phyloP scores from a whole-genome alignment of 2,888 invertebrate genomes.

The Cylloceria caligata region DNA sequence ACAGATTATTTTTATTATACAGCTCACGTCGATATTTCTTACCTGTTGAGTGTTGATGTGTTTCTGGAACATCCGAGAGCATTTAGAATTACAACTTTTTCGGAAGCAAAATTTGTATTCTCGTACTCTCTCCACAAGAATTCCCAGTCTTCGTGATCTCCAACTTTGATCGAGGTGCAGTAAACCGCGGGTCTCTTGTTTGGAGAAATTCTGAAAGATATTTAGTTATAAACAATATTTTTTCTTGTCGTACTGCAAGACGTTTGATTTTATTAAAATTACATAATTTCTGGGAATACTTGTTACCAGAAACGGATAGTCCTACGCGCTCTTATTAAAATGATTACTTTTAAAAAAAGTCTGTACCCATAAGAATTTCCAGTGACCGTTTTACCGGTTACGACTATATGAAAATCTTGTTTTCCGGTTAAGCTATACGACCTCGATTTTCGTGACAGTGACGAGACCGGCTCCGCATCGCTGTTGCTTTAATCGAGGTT shows the following conservation, averaged over 20 bases:
- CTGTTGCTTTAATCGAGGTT: too few relatives aligned
- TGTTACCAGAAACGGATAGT: too few relatives aligned
- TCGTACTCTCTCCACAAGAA: slow-evolving; percentile 88
- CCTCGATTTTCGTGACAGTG: too few relatives aligned
- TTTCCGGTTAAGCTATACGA: too few relatives aligned
- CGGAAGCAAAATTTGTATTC: slow-evolving; percentile 86
- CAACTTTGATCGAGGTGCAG: slow-evolving; percentile 90
- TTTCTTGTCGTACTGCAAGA: background rate
- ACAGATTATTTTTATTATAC: background rate
- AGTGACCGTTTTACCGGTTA: too few relatives aligned
- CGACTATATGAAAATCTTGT: too few relatives aligned
- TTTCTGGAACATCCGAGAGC: slow-evolving; percentile 86
- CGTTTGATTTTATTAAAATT: background rate
- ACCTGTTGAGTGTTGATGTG: slow-evolving; percentile 78
- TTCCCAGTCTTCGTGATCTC: slow-evolving; percentile 88
- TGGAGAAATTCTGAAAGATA: slow-evolving; percentile 85
- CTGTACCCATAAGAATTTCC: too few relatives aligned
- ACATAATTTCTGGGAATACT: too few relatives aligned
- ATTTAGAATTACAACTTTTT: slow-evolving; percentile 85
- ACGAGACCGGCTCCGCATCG: too few relatives aligned
- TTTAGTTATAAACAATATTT: background rate
- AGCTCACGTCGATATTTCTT: slow-evolving; percentile 15
- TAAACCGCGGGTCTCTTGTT: slow-evolving; percentile 91
- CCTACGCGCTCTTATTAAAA: too few relatives aligned
- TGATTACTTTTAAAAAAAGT: too few relatives aligned